Evolutionary conservation across 2,113 vertebrate genomes (phyloP).

Genomic region (Cyprinus carpio): DNA sequence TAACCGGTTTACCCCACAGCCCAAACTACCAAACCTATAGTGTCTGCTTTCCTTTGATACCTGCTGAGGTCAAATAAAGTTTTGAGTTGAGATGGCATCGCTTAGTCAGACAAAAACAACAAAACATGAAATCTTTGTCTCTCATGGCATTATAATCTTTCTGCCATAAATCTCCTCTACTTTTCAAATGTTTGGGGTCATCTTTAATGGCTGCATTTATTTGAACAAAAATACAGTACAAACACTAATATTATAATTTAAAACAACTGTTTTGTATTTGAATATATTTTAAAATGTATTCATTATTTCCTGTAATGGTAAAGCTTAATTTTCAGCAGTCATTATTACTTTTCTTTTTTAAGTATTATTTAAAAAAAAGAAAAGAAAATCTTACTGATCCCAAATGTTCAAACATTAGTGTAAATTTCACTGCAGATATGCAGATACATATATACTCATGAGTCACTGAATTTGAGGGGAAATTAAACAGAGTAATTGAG

Average conservation of each 20-base stretch:
- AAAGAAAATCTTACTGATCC: no score
- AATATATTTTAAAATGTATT: background rate
- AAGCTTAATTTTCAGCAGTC: no score
- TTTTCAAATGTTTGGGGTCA: no score
- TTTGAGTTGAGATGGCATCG: background rate
- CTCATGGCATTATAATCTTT: background rate
- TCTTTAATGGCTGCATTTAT: no score
- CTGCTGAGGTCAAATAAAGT: background rate
- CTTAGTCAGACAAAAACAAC: background rate
- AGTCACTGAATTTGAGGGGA: background rate
- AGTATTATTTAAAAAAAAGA: no score
- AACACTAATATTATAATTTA: background rate
- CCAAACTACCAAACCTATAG: background rate
- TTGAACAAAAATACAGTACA: no score
- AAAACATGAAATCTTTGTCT: background rate
- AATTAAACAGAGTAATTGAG: background rate
- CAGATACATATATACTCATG: background rate
- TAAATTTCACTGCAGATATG: background rate
- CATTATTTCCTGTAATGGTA: no score
- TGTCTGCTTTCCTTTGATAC: constrained; percentile 12
- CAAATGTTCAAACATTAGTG: no score
- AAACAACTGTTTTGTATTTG: background rate
- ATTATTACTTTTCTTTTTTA: no score
- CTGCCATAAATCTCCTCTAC: no score
- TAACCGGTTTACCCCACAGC: constrained; percentile 54